Percentiles rank a stretch among this genome's conserved stretches.
phyloP scores from a whole-genome alignment of 2,113 vertebrate genomes.

The Aspiorhynchus laticeps region DNA sequence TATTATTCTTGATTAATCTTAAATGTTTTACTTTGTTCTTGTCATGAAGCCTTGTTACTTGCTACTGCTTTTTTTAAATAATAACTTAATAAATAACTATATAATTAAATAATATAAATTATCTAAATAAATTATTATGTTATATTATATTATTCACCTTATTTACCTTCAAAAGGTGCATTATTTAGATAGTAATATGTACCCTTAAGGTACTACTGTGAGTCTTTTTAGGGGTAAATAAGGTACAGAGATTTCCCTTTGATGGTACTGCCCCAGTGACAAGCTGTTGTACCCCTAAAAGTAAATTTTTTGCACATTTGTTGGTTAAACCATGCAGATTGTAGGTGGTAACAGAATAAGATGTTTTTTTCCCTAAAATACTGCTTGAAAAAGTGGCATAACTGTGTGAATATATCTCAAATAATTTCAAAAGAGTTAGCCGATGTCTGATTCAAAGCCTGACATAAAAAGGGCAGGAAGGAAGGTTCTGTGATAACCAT shows the following conservation, averaged over 20 bases:
- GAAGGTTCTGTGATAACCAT: conserved; percentile 49
- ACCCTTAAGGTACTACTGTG: no score
- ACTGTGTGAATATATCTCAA: neutral
- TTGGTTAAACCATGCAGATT: neutral
- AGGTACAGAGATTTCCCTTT: neutral
- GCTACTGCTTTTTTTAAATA: neutral
- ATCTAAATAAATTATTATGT: neutral
- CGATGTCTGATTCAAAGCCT: conserved; percentile 8
- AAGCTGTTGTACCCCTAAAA: neutral
- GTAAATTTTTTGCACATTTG: neutral
- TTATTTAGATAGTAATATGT: neutral
- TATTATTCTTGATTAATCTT: neutral
- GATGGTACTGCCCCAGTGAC: no score
- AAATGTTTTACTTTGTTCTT: neutral
- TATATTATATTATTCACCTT: no score
- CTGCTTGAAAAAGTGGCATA: neutral
- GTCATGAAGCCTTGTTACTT: neutral
- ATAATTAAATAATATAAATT: no score
- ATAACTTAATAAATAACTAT: no score
- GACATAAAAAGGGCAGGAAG: neutral
- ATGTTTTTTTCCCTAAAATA: neutral
- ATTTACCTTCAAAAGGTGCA: neutral
- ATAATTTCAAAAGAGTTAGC: neutral
- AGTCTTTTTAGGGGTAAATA: no score
- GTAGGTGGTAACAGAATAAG: neutral